Base-by-base conservation (phyloP, 2,113 vertebrate species). In the Pagrus major region DNA sequence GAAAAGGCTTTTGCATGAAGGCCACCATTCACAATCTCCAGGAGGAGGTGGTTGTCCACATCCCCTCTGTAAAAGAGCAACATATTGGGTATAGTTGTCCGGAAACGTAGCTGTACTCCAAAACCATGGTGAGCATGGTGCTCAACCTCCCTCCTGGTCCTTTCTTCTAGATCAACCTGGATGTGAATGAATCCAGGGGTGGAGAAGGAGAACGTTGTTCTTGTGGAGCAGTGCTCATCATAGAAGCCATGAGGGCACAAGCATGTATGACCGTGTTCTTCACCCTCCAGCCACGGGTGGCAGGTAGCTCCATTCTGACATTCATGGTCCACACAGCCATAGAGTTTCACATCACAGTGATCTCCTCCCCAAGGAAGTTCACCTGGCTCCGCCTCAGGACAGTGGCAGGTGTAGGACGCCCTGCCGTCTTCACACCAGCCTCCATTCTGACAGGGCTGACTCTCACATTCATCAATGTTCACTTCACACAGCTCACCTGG, bases 161-260 rank as follows among this genome's bases (percentile, higher is more conserved):
- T 78, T 47, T 90, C 84, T 85, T 86, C 78, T 3, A 76, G 41
- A 42, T 31, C 21, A 16, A 93, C 78, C 55, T 96, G 92, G 68
- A 96, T 41, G 46, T 94, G 86, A 61, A 96, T 82, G 71, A 94
- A 94, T 41, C 94, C 95, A 10, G 92, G 92, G 5, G 93, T 90
- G 33, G 92, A 91, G 86, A 99, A 92, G 21, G 97, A 98, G 88
- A 99, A 99, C 0, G 98, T 99, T n/a, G 98, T 99, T 11, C 92
- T 93, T 20, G 93, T 96, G 4, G 94, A 95, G 90, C 98, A 99
- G 0, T 85, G 89, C 37, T 95, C 85, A 60, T 95, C 97, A 1
- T 92, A 93, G 86, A 97, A 97, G 6, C 98, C 98, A 20, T 95
- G 95, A 33, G 94, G 95, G 78, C 98, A 99, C 70, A 86, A 91